phyloP scores from a whole-genome alignment of 2,113 vertebrate genomes.

The Poeciliopsis turrubarensis region DNA sequence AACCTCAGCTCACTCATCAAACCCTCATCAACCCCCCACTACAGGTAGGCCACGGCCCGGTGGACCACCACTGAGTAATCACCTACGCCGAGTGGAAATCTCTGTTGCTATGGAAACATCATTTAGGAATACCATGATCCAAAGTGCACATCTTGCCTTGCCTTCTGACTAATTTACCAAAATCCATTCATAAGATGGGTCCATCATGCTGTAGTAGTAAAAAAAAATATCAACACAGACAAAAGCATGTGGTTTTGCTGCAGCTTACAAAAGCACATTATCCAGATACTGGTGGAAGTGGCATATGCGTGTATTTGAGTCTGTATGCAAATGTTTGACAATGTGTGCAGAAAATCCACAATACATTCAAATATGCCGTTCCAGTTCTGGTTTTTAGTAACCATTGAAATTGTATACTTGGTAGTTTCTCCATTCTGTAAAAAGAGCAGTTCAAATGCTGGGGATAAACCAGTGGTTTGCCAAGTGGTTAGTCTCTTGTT shows the following conservation, averaged over 20 bases:
- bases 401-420: neutral
- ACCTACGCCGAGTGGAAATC: conserved; percentile 48
- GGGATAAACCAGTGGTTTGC: neutral
- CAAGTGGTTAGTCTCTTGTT: too few species aligned
- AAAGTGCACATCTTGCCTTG: conserved; percentile 25
- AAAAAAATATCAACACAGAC: conserved; percentile 5
- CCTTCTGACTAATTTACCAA: conserved; percentile 47
- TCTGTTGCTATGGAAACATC: conserved; percentile 69
- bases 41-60: conserved; percentile 35
- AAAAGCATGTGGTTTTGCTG: neutral
- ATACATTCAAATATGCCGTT: neutral
- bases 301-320: neutral
- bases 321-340: neutral
- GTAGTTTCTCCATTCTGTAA: neutral
- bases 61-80: conserved; percentile 54
- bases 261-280: neutral
- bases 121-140: conserved; percentile 22
- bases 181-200: conserved; percentile 35
- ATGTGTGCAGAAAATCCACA: neutral
- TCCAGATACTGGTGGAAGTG: neutral
- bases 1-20: neutral
- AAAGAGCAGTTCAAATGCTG: neutral
- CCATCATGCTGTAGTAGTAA: conserved; percentile 12
- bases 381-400: neutral
- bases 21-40: conserved; percentile 14